Conservation (phyloP, 53 echinoderm and acorn worm genomes). For the Echinometra lucunter region DNA sequence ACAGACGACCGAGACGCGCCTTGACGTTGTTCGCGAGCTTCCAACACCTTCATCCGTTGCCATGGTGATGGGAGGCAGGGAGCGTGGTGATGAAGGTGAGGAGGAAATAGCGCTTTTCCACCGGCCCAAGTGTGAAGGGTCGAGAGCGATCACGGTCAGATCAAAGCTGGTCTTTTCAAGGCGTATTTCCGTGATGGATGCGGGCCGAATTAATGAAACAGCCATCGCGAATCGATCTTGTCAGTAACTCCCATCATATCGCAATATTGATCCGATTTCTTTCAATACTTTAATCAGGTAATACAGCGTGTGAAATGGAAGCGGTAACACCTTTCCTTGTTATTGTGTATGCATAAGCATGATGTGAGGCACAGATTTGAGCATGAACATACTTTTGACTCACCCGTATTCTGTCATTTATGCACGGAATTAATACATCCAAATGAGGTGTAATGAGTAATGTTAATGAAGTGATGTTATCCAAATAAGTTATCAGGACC, state of each 20-base stretch:
- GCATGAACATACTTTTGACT: conserved; percentile 9
- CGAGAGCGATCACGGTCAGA: conserved; percentile 22
- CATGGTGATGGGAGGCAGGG: conserved; percentile 70
- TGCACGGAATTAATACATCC: not conserved
- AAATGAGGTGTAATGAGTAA: not conserved
- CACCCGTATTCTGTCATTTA: not conserved
- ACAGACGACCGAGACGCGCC: conserved; percentile 61
- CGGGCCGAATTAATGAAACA: conserved; percentile 50
- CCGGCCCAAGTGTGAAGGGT: conserved; percentile 26
- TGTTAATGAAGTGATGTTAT: not conserved
- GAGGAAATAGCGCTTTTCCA: conserved; percentile 58
- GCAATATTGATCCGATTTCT: not conserved
- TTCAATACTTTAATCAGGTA: not conserved
- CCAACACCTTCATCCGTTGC: conserved; percentile 50
- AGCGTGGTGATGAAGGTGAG: conserved; percentile 25
- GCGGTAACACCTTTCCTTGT: not conserved
- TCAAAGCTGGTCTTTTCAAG: conserved; percentile 35
- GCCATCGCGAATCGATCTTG: conserved; percentile 57
- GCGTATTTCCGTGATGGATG: conserved; percentile 43
- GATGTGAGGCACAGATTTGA: not conserved
- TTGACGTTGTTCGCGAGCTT: conserved; percentile 22
- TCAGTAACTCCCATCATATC: not conserved
- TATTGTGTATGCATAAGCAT: not conserved
- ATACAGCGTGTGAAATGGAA: not conserved
- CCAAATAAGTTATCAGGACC: not conserved